These are phyloP conservation scores for Temnopleurus reevesii DNA, from an alignment of 53 echinoderm and acorn worm species.

Conservation along the genomic window DNA sequence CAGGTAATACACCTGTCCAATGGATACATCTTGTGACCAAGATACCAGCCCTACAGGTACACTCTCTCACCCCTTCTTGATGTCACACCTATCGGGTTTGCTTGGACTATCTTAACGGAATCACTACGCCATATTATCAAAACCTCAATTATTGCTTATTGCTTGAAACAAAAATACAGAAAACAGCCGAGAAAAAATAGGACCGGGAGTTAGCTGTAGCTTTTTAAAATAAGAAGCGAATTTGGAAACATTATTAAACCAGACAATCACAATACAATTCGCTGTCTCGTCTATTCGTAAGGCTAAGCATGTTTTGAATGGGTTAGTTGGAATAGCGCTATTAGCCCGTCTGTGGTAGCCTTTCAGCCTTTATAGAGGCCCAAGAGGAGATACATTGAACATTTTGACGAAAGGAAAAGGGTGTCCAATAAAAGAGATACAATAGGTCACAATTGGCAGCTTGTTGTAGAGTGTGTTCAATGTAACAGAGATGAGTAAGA, in stretches of 20 bases:
- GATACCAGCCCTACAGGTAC: background rate
- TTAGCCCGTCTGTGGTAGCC: constrained; percentile 46
- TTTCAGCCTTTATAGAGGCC: constrained; percentile 32
- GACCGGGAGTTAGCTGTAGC: background rate
- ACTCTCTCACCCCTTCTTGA: background rate
- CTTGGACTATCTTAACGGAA: constrained; percentile 52
- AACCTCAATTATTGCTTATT: constrained; percentile 11
- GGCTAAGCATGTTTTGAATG: background rate
- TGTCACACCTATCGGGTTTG: constrained; percentile 41
- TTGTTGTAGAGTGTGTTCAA: constrained; percentile 44
- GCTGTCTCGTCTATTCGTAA: background rate
- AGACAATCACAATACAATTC: constrained; percentile 41
- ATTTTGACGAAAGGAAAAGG: background rate
- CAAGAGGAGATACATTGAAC: background rate
- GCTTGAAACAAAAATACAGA: constrained; percentile 26
- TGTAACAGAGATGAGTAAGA: constrained; percentile 47
- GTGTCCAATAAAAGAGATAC: constrained; percentile 47
- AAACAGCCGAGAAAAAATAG: background rate
- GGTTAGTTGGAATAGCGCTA: background rate
- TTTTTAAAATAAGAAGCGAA: constrained; percentile 14
- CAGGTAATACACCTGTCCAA: constrained; percentile 48
- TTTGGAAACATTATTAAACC: constrained; percentile 16
- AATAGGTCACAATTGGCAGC: constrained; percentile 41
- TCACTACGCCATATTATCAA: constrained; percentile 28
- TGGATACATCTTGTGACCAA: constrained; percentile 44